Conservation (phyloP, 1,140 invertebrate species). For the Hypothenemus hampei region DNA sequence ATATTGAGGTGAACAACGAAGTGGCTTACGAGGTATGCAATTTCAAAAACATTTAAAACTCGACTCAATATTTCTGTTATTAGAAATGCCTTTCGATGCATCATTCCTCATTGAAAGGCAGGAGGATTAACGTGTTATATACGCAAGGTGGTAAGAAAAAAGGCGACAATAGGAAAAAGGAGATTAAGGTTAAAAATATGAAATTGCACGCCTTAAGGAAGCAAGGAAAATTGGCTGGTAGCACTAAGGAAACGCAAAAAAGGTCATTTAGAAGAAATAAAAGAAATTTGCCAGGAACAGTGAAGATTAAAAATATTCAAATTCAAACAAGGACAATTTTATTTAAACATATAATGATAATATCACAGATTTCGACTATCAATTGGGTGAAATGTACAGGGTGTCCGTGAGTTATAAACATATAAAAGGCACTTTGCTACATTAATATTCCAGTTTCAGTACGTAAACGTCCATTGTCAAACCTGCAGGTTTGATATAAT, state of each 20-base stretch:
- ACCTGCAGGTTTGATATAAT: too few relatives aligned
- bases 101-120: slow-evolving; percentile 45
- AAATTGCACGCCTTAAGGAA: slow-evolving; percentile 48
- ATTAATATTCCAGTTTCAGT: too few relatives aligned
- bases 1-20: slow-evolving; percentile 46
- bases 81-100: slow-evolving; percentile 51
- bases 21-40: slow-evolving; percentile 47
- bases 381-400: background rate
- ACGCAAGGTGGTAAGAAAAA: slow-evolving; percentile 44
- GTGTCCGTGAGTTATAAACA: too few relatives aligned
- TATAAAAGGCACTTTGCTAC: too few relatives aligned
- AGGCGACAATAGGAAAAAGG: slow-evolving; percentile 38
- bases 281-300: slow-evolving; percentile 15
- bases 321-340: slow-evolving; percentile 1
- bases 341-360: slow-evolving; percentile 10
- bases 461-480: too few relatives aligned
- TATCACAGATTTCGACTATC: slow-evolving; percentile 19
- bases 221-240: slow-evolving; percentile 45
- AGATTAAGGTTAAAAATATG: slow-evolving; percentile 47
- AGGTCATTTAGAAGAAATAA: slow-evolving; percentile 43
- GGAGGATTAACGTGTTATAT: slow-evolving; percentile 48
- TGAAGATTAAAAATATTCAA: slow-evolving; percentile 3
- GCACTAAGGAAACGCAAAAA: slow-evolving; percentile 42
- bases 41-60: too few relatives aligned
- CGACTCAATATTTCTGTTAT: slow-evolving; percentile 15